Evolutionary conservation across 2,888 invertebrate species (phyloP).

Genomic region (Drymonia ruficornis): DNA sequence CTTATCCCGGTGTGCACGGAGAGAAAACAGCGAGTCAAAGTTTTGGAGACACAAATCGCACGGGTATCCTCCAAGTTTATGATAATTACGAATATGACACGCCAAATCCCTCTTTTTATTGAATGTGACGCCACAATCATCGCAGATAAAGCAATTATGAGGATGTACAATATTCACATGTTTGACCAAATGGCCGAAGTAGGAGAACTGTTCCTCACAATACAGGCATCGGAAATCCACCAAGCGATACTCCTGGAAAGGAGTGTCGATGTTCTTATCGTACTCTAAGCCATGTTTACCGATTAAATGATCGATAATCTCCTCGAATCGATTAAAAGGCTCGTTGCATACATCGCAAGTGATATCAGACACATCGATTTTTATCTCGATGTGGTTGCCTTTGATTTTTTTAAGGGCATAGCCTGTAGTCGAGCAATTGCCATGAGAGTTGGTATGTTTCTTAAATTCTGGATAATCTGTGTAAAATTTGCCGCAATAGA

Average conservation of each 20-base stretch:
- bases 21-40: constrained; percentile 46
- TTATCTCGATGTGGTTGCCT: constrained; percentile 62
- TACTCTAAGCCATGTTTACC: constrained; percentile 63
- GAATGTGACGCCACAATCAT: constrained; percentile 63
- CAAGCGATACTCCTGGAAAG: constrained; percentile 64
- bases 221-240: constrained; percentile 58
- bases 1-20: constrained; percentile 55
- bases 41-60: constrained; percentile 61
- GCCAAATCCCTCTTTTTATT: constrained; percentile 64
- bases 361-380: constrained; percentile 70
- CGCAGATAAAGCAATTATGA: constrained; percentile 61
- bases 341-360: constrained; percentile 65
- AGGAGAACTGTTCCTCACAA: constrained; percentile 61
- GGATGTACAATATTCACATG: constrained; percentile 66
- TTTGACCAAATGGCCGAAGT: constrained; percentile 61
- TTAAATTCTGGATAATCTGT: constrained; percentile 61
- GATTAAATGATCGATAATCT: constrained; percentile 68
- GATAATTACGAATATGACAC: constrained; percentile 58
- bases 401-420: constrained; percentile 59
- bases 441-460: constrained; percentile 68
- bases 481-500: constrained; percentile 65
- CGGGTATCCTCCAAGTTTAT: constrained; percentile 58
- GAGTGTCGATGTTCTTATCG: constrained; percentile 59
- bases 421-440: constrained; percentile 56
- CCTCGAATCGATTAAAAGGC: constrained; percentile 52